Percentiles rank a stretch among this genome's conserved stretches.
Evolutionary conservation across 1,140 invertebrate genomes (phyloP).

Genomic region (Dufourea novaeangliae): DNA sequence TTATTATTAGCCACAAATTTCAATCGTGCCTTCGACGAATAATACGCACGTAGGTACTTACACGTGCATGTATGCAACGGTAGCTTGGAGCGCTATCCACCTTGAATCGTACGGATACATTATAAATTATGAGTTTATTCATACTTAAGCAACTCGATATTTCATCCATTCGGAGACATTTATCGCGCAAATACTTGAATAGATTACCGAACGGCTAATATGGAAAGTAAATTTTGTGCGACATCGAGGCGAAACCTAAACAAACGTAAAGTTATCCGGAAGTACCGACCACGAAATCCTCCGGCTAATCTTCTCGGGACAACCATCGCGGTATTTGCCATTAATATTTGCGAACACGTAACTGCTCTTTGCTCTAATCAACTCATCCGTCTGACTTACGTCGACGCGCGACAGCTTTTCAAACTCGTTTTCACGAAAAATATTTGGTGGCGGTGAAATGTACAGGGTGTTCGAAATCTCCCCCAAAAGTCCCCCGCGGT

Average conservation of each 20-base stretch:
- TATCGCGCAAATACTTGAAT: slow-evolving; percentile 59
- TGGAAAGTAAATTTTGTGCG: slow-evolving; percentile 54
- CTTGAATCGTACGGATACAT: background rate
- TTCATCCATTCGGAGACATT: slow-evolving; percentile 41
- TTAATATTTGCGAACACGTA: slow-evolving; percentile 47
- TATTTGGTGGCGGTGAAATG: too few relatives aligned
- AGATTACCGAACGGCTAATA: slow-evolving; percentile 52
- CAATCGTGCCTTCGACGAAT: too few relatives aligned
- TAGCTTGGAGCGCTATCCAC: too few relatives aligned
- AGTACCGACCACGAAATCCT: slow-evolving; percentile 43
- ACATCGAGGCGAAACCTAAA: slow-evolving; percentile 44
- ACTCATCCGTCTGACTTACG: background rate
- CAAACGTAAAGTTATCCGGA: slow-evolving; percentile 56
- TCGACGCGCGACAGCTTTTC: background rate
- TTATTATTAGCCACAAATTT: too few relatives aligned
- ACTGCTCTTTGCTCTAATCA: slow-evolving; percentile 27
- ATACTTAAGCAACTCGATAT: slow-evolving; percentile 48
- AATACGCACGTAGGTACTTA: too few relatives aligned
- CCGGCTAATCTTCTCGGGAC: slow-evolving; percentile 46
- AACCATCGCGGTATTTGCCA: slow-evolving; percentile 46
- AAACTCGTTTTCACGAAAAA: too few relatives aligned
- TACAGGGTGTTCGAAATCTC: too few relatives aligned
- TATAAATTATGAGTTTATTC: slow-evolving; percentile 54
- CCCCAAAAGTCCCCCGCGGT: too few relatives aligned
- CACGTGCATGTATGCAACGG: too few relatives aligned